Evolutionary conservation across 2,888 invertebrate species (phyloP).

Genomic region (Lycaena phlaeas): DNA sequence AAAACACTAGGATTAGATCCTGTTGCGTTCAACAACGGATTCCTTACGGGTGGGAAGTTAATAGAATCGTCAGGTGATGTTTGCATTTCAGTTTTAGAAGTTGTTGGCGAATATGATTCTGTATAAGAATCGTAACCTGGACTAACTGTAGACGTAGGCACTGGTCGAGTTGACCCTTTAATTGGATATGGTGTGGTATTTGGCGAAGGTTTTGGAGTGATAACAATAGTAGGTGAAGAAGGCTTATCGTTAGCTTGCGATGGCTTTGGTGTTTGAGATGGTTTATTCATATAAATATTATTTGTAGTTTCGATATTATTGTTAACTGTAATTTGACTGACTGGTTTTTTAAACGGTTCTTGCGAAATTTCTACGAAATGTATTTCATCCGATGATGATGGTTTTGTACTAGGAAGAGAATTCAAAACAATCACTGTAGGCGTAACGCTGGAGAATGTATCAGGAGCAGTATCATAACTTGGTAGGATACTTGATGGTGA

Average conservation of each 20-base stretch:
- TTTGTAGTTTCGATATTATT: conserved; percentile 75
- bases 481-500: conserved; percentile 32
- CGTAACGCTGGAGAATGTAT: conserved; percentile 60
- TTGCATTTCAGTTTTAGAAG: conserved; percentile 69
- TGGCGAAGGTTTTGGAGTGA: conserved; percentile 78
- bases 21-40: conserved; percentile 85
- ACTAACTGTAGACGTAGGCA: conserved; percentile 30
- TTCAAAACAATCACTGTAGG: conserved; percentile 61
- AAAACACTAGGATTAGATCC: conserved; percentile 61
- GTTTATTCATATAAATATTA: conserved; percentile 58
- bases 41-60: conserved; percentile 89
- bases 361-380: conserved; percentile 64
- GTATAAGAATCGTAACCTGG: conserved; percentile 41
- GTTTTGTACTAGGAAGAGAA: conserved; percentile 42
- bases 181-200: conserved; percentile 48
- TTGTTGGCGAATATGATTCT: conserved; percentile 43
- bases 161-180: conserved; percentile 31
- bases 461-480: conserved; percentile 45
- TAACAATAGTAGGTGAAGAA: conserved; percentile 75
- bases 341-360: conserved; percentile 65
- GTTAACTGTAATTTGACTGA: conserved; percentile 72
- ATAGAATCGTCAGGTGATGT: conserved; percentile 80
- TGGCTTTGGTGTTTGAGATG: conserved; percentile 32
- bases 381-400: conserved; percentile 38
- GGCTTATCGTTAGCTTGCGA: conserved; percentile 31